Evolutionary conservation across 1,140 invertebrate species (phyloP), one percentile per base, ranked within the genome.

Genomic region (Marisa cornuarietis): DNA sequence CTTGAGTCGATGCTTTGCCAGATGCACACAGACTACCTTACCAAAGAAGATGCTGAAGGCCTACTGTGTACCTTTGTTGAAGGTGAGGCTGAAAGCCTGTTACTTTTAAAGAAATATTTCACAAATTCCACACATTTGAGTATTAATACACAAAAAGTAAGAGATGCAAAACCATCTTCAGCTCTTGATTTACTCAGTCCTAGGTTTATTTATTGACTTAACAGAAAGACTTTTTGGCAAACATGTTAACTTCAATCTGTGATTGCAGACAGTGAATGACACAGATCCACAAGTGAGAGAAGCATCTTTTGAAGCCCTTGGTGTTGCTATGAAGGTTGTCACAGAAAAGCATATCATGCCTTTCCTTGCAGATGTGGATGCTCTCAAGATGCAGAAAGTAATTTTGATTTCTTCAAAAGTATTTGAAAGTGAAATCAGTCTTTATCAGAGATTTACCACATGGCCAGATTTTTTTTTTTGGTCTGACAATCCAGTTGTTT

Each of bases 1-100:
- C 90, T 88, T 99, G 71, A 93, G 95, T 0, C 93, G 98, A 79
- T 95, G 95, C 62, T 95, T 99, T 85, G 92, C 94, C 26, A 94
- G 94, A 83, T 96, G 95, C 24, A 95, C 95, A 71, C 94, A 96
- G 0, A 91, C 93, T 2, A 94, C 95, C 42, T 92, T 98, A 52
- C 97, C 95, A 81, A 99, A 99, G 89, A 99, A 99, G 91, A 88
- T 97, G 5, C 92, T 99, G 2, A 99, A 99, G 91, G 93, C 94
- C 0, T 95, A 97, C 82, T 94, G 94, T 1, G 93, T 93, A n/a
- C 93, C 94, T 24, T 91, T 99, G 49, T 88, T 97, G 0, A 98
- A 97, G 87, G 90, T 91, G 83, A 81, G 71, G 10, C 31, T 65
- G 31, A 11, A 31, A 20, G 49, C 75, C 42, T 75, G 5, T 18